A percentile compares a stretch with the other conserved stretches of the same genome.
These are phyloP conservation scores for Festucalex cinctus DNA, from an alignment of 2,113 vertebrate genomes.

Conservation along the genomic window DNA sequence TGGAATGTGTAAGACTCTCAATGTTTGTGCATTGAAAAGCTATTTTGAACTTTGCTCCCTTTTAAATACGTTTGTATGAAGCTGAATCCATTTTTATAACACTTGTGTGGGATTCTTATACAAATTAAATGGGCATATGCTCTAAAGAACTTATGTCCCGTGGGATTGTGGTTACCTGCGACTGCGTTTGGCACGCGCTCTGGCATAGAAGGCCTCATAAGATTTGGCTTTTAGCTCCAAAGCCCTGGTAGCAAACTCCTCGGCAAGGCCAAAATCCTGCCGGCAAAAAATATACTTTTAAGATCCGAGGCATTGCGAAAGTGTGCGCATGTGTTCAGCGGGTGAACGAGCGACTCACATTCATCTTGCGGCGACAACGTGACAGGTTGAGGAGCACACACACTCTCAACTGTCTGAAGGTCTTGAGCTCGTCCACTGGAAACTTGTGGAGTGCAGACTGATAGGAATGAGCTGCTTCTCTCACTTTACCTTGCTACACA, in stretches of 20 bases:
- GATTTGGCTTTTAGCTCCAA: conserved; percentile 97
- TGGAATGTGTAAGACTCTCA: too few species aligned
- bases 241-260: conserved; percentile 96
- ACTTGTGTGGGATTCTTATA: not conserved
- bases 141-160: not conserved
- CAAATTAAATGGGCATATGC: not conserved
- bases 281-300: conserved; percentile 21
- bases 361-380: conserved; percentile 95
- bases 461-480: conserved; percentile 92
- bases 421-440: conserved; percentile 94
- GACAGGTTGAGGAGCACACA: conserved; percentile 96
- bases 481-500: conserved; percentile 89
- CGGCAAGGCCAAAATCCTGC: conserved; percentile 82
- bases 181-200: conserved; percentile 73
- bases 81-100: not conserved
- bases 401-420: conserved; percentile 91
- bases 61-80: not conserved
- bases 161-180: conserved; percentile 48
- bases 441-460: conserved; percentile 97
- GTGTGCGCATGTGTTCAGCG: not conserved
- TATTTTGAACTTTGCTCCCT: too few species aligned
- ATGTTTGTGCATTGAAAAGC: too few species aligned
- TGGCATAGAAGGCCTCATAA: conserved; percentile 91
- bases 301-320: not conserved
- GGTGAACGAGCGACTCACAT: conserved; percentile 72